Evolutionary conservation across 2,888 invertebrate genomes (phyloP), one percentile per base, ranked within the genome.

Genomic region (Eupeodes latifasciatus): DNA sequence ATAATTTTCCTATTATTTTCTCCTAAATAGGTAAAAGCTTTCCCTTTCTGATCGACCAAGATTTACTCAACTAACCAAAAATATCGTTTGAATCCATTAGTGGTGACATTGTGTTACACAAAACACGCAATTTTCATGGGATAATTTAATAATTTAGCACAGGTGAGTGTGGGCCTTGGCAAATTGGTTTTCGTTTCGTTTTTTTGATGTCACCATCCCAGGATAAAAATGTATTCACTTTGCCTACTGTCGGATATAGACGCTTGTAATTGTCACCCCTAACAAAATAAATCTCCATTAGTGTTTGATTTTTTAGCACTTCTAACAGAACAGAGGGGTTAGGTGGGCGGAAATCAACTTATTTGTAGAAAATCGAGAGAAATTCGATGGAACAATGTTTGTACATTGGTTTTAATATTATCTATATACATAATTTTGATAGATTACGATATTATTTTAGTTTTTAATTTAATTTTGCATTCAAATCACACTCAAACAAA

Each of bases 401-500:
- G 10, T 36, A 27, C 27, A 27, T 27, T 27, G 27, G 27, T 27
- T 27, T 27, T 27, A 27, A 27, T 27, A 27, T 27, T 27, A 27
- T 27, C 27, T 27, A 27, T 27, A 3, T 27, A 27, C 27, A 27
- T 27, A 27, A 3, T 27, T 40, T 62, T 40, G 27, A 44, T 16
- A 40, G n/a, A 16, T n/a, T 36, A 14, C 36, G 10, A n/a, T 16
- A 44, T 16, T 10, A 27, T 40, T 40, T 10, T n/a, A 62, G 40
- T 2, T 62, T 55, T 40, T 40, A 40, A 19, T 10, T 16, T 80
- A 74, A 51, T 47, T 78, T 27, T 87, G 86, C 83, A 83, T 87
- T 87, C 83, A 86, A 86, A 80, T 64, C 81, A 82, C 83, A 67
- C 85, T 66, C 76, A 7, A 14, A 59, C 10, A 59, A 80, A 66